Conservation (phyloP, 2,113 vertebrate genomes). For the Brevimyrus niger region DNA sequence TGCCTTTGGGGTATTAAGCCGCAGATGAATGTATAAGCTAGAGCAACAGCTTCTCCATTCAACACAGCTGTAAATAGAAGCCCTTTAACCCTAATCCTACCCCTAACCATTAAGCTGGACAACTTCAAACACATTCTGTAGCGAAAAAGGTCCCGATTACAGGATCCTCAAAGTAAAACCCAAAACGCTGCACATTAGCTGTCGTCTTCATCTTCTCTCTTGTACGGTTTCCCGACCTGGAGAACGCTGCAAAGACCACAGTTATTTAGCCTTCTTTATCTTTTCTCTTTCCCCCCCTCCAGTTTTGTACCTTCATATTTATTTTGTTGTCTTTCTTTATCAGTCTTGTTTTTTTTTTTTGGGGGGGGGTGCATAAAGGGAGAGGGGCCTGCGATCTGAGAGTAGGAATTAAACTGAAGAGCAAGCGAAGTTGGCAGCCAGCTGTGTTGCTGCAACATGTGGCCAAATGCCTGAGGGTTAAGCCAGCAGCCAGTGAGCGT, state of each 20-base stretch:
- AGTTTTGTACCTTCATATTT: not conserved
- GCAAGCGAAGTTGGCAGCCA: conserved; percentile 22
- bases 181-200: not conserved
- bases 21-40: not conserved
- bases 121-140: not conserved
- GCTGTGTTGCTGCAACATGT: conserved; percentile 44
- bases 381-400: conserved; percentile 38
- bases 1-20: not conserved
- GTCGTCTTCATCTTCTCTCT: not conserved
- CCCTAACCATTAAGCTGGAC: not conserved
- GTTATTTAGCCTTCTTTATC: conserved; percentile 6
- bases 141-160: not conserved
- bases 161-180: not conserved
- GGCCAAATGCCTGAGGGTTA: conserved; percentile 28
- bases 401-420: conserved; percentile 26
- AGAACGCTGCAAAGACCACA: not conserved
- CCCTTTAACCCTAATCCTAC: not conserved
- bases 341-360: conserved; percentile 20
- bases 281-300: not conserved
- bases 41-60: not conserved
- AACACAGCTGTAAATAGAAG: not conserved
- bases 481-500: conserved; percentile 37
- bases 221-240: not conserved
- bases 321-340: conserved; percentile 27
- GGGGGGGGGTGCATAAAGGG: conserved; percentile 23